Base-by-base conservation (phyloP, 2,888 invertebrate genomes). In the Ligdia adustata region DNA sequence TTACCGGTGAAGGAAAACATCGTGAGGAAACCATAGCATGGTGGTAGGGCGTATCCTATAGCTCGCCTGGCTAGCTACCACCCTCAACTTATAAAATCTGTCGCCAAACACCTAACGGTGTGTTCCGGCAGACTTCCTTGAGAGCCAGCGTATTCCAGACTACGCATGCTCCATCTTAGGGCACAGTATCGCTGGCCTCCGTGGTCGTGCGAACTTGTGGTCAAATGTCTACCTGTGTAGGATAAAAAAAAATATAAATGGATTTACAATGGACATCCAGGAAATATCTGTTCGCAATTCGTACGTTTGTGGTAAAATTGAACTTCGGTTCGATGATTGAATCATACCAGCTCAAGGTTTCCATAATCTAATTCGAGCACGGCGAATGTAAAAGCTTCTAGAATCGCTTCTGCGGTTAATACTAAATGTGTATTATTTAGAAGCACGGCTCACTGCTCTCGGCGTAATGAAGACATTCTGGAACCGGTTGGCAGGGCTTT, bases 401-500 rank as follows among this genome's bases (percentile, higher is more conserved):
- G 33, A 28, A 42, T 22, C 12, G 40, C 22, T 44, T 35, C 39
- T 57, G 45, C 50, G 54, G 59, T 66, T 61, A 60, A 60, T 59
- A 38, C 52, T 33, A 50, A 59, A 60, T 33, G 37, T 18, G 42
- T 38, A 33, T 48, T 42, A 42, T 54, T 49, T 60, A 55, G 56
- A 55, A 49, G 60, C 57, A 50, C 52, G 43, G 52, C 43, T 45
- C 26, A 33, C 33, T 12, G 28, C 20, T 27, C 38, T 39, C 22
- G 15, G 3, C 12, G 69, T 80, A 78, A 82, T 80, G 74, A 80
- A 81, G 77, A 79, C 69, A 63, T n/a, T 69, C 52, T 53, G 46
- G 64, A 82, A 81, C 82, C 80, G 82, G 82, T 82, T 72, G 52
- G 61, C 61, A 61, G 64, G 64, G 62, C 61, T 64, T 59, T 62